These are phyloP conservation scores for Promerops cafer DNA, from an alignment of 2,113 vertebrate species.

Conservation along the genomic window DNA sequence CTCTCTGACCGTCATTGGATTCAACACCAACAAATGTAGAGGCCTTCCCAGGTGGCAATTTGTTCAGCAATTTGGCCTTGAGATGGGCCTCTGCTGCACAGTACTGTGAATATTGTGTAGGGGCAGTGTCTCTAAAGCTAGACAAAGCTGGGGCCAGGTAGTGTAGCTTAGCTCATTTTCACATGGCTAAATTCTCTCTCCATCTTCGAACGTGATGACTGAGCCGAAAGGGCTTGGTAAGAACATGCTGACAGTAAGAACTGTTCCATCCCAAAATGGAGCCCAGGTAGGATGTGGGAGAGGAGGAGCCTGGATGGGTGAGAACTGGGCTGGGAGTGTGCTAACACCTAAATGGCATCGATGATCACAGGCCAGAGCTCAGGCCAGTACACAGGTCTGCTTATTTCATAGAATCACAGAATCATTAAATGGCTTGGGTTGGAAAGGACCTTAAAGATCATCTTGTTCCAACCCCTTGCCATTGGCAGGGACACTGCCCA, in stretches of 20 bases:
- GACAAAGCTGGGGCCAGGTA: background rate
- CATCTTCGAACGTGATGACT: background rate
- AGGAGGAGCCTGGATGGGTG: background rate
- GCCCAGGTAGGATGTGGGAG: background rate
- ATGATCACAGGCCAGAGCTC: background rate
- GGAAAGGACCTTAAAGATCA: background rate
- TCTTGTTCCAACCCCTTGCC: background rate
- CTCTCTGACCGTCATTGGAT: background rate
- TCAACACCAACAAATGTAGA: background rate
- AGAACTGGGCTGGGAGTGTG: background rate
- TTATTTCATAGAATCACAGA: background rate
- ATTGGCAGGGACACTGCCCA: no score
- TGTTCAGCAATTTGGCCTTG: background rate
- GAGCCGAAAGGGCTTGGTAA: background rate
- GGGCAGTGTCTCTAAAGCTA: background rate
- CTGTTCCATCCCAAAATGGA: background rate
- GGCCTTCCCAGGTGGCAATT: background rate
- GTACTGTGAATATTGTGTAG: background rate
- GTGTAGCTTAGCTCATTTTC: background rate
- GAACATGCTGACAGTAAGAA: no score
- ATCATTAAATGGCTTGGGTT: background rate
- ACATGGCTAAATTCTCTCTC: background rate
- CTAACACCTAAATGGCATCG: background rate
- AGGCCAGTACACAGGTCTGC: background rate
- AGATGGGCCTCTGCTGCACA: background rate